Conservation (phyloP, 2,888 invertebrate species). For the Luperina testacea region DNA sequence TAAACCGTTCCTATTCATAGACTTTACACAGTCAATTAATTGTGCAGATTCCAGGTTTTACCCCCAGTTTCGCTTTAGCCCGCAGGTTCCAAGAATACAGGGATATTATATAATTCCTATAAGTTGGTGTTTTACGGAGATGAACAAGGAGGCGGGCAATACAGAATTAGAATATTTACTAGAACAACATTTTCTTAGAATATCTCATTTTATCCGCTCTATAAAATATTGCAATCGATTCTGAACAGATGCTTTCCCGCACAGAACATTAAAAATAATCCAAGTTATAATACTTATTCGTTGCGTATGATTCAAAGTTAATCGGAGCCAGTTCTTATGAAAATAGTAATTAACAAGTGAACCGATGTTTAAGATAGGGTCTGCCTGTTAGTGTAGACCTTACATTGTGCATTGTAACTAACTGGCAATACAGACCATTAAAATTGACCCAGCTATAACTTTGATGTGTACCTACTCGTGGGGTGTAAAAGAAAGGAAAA, state of each 20-base stretch:
- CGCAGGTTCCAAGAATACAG: background rate
- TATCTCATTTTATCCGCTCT: background rate
- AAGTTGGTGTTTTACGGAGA: background rate
- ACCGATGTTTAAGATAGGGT: background rate
- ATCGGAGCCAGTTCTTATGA: background rate
- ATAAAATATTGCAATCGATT: background rate
- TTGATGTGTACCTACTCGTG: background rate
- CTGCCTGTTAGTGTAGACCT: background rate
- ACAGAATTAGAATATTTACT: background rate
- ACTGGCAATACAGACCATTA: constrained; percentile 23
- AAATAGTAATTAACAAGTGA: background rate
- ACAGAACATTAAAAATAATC: background rate
- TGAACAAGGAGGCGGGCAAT: background rate
- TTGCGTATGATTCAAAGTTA: background rate
- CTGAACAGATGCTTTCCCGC: background rate
- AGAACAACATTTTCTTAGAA: background rate
- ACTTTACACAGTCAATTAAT: constrained; percentile 1
- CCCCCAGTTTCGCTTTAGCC: background rate
- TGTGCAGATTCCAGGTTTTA: background rate
- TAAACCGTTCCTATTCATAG: background rate
- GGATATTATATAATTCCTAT: background rate
- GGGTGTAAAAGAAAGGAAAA: constrained; percentile 1
- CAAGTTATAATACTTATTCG: background rate
- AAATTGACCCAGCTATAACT: constrained; percentile 7
- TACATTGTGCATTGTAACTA: constrained; percentile 39